phyloP scores from a whole-genome alignment of 2,797 vertebrate genomes.

The Molossus molossus region DNA sequence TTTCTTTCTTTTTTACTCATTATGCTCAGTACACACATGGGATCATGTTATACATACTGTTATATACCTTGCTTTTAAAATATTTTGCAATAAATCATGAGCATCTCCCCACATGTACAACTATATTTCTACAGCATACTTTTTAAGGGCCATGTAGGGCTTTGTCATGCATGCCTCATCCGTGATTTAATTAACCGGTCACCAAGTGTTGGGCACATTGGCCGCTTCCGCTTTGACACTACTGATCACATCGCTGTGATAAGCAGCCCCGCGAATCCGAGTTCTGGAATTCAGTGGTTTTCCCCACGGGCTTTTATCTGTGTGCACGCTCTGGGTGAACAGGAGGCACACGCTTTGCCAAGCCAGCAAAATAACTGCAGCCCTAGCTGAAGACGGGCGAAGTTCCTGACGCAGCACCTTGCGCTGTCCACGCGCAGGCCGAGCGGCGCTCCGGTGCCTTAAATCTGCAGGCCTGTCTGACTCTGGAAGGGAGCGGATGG shows the following conservation, averaged over 20 bases:
- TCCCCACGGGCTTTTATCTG: background rate
- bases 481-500: constrained; percentile 86
- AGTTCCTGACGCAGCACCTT: constrained; percentile 75
- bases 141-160: background rate
- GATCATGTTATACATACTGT: background rate
- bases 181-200: background rate
- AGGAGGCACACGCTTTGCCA: constrained; percentile 37
- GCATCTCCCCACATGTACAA: background rate
- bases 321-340: background rate
- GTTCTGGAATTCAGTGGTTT: background rate
- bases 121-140: background rate
- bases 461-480: constrained; percentile 86
- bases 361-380: constrained; percentile 65
- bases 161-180: background rate
- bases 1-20: background rate
- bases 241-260: background rate
- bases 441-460: constrained; percentile 75
- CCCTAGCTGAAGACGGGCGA: constrained; percentile 64
- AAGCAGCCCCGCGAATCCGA: background rate
- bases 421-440: constrained; percentile 78
- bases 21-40: background rate
- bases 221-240: background rate
- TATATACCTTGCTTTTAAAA: background rate
- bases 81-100: background rate
- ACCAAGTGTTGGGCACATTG: background rate